A percentile compares a stretch with the other conserved stretches of the same genome.
These are phyloP conservation scores for Brachionichthys hirsutus DNA, from an alignment of 2,113 vertebrate genomes.

Conservation along the genomic window DNA sequence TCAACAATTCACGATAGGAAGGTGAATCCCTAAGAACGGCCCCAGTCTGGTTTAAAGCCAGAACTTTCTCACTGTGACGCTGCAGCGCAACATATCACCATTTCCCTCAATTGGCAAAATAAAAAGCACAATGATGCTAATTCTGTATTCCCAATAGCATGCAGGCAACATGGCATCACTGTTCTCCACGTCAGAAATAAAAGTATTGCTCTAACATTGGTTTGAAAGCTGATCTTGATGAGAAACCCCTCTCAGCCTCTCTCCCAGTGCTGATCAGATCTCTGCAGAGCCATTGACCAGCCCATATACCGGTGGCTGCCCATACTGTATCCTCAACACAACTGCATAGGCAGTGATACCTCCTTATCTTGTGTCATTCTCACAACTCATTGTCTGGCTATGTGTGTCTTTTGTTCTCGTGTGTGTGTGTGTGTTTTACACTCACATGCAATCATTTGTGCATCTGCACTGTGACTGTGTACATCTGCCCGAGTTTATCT, in stretches of 20 bases:
- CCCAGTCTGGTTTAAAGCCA: no score
- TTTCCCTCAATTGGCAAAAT: background rate
- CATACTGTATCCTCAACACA: constrained; percentile 38
- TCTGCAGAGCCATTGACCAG: constrained; percentile 10
- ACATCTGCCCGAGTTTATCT: constrained; percentile 52
- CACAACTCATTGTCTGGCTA: background rate
- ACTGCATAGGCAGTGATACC: constrained; percentile 41
- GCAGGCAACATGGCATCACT: background rate
- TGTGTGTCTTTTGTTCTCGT: constrained; percentile 7
- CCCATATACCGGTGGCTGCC: constrained; percentile 10
- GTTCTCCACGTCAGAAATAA: constrained; percentile 16
- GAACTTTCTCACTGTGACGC: no score
- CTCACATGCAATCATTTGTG: constrained; percentile 28
- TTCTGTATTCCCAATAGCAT: no score
- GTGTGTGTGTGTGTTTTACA: constrained; percentile 20
- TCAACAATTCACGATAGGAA: no score
- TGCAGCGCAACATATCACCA: background rate
- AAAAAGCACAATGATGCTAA: background rate
- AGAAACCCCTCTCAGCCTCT: constrained; percentile 53
- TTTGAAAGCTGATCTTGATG: constrained; percentile 67
- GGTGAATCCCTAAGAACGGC: no score
- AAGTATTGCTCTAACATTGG: constrained; percentile 24
- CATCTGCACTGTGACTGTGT: constrained; percentile 6
- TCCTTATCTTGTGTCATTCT: constrained; percentile 20
- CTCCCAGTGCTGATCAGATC: constrained; percentile 63